phyloP scores from a whole-genome alignment of 2,888 invertebrate species.

The Caenorhabditis sp. region DNA sequence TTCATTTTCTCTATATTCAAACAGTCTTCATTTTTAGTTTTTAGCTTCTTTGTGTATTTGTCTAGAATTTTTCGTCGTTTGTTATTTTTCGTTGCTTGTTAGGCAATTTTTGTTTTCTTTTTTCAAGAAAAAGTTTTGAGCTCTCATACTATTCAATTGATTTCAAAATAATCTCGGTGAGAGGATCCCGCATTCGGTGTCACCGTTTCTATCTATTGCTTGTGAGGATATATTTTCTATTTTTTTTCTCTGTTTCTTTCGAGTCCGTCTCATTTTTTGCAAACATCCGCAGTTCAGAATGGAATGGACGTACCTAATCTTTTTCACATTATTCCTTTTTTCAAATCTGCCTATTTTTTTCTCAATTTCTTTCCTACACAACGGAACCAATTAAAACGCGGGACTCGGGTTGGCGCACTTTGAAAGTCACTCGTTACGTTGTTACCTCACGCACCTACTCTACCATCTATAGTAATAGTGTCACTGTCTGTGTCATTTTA shows the following conservation, averaged over 20 bases:
- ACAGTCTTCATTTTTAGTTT: background rate
- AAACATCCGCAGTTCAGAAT: background rate
- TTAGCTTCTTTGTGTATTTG: slow-evolving; percentile 2
- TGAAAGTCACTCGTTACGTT: slow-evolving; percentile 14
- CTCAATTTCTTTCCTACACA: slow-evolving; percentile 22
- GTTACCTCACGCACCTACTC: slow-evolving; percentile 19
- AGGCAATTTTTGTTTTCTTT: slow-evolving; percentile 11
- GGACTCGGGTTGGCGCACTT: too few species aligned
- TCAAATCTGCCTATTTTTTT: background rate
- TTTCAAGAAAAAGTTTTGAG: slow-evolving; percentile 5
- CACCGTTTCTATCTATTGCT: background rate
- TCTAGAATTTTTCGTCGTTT: slow-evolving; percentile 6
- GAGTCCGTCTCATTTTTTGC: too few species aligned
- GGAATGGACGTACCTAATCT: background rate
- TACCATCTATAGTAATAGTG: slow-evolving; percentile 15
- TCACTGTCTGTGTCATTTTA: slow-evolving; percentile 32
- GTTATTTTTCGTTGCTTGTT: slow-evolving; percentile 5
- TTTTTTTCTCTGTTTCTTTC: background rate
- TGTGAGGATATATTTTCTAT: background rate
- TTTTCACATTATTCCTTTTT: background rate
- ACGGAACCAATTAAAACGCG: slow-evolving; percentile 52
- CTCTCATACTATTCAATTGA: background rate
- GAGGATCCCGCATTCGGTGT: slow-evolving; percentile 25
- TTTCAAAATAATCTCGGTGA: slow-evolving; percentile 22
- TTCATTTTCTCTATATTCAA: background rate